These are phyloP conservation scores for Zosterops lateralis DNA, from an alignment of 2,113 vertebrate species.

Conservation along the genomic window DNA sequence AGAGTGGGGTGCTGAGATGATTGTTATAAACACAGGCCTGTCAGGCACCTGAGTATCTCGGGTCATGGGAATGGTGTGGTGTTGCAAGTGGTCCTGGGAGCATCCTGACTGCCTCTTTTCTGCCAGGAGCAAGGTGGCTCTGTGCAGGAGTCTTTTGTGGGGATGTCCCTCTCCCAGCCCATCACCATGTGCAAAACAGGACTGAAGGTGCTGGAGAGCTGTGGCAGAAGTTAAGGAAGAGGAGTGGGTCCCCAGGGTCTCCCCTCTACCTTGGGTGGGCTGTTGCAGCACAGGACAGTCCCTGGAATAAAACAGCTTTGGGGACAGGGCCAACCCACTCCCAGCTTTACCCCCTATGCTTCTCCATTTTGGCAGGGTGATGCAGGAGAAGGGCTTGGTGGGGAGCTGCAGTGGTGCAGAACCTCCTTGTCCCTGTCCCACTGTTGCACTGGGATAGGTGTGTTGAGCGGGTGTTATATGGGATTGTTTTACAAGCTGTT, in stretches of 20 bases:
- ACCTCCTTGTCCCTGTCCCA: background rate
- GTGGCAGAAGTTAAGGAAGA: background rate
- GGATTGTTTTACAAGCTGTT: background rate
- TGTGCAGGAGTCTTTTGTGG: background rate
- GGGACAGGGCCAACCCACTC: background rate
- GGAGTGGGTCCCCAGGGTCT: accelerated
- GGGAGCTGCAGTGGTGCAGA: accelerated
- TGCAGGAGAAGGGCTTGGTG: background rate
- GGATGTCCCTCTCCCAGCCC: background rate
- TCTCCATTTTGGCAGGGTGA: background rate
- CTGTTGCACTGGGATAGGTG: background rate
- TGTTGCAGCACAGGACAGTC: accelerated
- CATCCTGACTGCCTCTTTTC: background rate
- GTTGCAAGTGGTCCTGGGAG: background rate
- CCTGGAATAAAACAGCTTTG: background rate
- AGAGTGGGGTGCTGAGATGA: background rate
- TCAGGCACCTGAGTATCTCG: accelerated
- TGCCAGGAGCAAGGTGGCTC: background rate
- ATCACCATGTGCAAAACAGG: background rate
- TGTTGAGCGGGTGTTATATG: accelerated
- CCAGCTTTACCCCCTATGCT: background rate
- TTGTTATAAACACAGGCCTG: background rate
- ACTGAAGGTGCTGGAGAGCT: accelerated
- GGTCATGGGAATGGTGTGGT: background rate
- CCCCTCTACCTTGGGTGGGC: accelerated